A percentile compares a stretch with the other conserved stretches of the same genome.
phyloP scores from a whole-genome alignment of 2,888 invertebrate genomes.

The Acanthoscelides obtectus region DNA sequence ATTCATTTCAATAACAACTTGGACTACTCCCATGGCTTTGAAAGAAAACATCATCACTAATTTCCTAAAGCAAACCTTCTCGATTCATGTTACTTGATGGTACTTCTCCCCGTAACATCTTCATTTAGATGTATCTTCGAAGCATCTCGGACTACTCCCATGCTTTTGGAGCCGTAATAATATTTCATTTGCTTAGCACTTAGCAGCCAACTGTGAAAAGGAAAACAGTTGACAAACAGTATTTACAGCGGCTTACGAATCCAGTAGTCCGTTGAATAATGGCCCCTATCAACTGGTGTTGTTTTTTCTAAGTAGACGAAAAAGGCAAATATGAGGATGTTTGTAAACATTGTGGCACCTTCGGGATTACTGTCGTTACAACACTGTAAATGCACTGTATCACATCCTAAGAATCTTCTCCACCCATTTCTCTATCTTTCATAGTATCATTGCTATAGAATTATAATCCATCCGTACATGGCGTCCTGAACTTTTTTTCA shows the following conservation, averaged over 20 bases:
- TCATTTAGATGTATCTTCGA: not conserved
- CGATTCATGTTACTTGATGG: not conserved
- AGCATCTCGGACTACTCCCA: not conserved
- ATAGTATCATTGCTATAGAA: no score
- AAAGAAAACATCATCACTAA: not conserved
- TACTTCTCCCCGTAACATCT: not conserved
- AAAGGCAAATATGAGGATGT: not conserved
- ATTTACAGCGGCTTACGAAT: slow-evolving; percentile 20
- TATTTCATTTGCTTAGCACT: slow-evolving; percentile 12
- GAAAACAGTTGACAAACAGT: slow-evolving; percentile 25
- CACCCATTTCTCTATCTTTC: no score
- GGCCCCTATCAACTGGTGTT: not conserved
- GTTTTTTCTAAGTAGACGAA: not conserved
- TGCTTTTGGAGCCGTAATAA: slow-evolving; percentile 8
- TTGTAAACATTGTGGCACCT: not conserved
- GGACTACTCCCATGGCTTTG: no score
- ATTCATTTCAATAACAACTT: no score
- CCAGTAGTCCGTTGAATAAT: slow-evolving; percentile 14
- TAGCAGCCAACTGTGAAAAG: slow-evolving; percentile 21
- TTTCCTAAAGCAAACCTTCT: not conserved
- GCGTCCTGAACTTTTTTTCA: no score
- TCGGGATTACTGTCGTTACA: not conserved
- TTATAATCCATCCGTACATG: no score
- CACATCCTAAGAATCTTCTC: no score
- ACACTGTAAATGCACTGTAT: not conserved